Evolutionary conservation across 2,113 vertebrate genomes (phyloP), one percentile per base, ranked within the genome.

Genomic region (Meriones unguiculatus): DNA sequence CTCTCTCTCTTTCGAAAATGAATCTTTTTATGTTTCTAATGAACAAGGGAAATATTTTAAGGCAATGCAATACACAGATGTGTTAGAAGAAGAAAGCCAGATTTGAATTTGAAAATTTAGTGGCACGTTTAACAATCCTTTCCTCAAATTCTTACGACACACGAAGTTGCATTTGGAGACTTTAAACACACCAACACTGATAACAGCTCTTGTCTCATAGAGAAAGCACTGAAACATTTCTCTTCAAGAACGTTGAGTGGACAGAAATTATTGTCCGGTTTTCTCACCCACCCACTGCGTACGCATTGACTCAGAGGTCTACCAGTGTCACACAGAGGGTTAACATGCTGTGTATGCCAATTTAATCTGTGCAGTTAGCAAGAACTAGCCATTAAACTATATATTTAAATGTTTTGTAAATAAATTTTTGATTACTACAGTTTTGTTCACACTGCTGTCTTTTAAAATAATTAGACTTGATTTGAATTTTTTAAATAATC

Each of bases 21-120:
- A 96, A 76, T 96, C 96, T 96, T 98, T 62, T 98, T 97, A 65
- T 97, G 98, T 97, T 88, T 96, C 97, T 97, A 97, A 98, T 72
- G 96, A 88, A 89, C 96, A 98, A 97, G 67, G 96, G 87, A 97
- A 81, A 97, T 0, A 78, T 90, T 95, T 96, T 93, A 97, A 95
- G 97, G 64, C 18, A 5, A 85, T 97, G 90, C 87, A 93, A 94
- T 93, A 95, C 90, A 93, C 77, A 95, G 93, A 97, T 86, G 77
- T 95, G 87, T 93, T 96, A 85, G 59, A 89, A 91, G 69, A 92
- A 0, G 0, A 95, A 88, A 78, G 70, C 1, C 18, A 93, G 77
- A 92, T 77, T 20, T 95, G 50, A 93, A 81, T 32, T 82, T 57
- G 7, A 35, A 88, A 35, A 86, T 77, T 89, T 20, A 20, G 82